Base-by-base conservation (phyloP, 2,113 vertebrate species). In the Bos indicus region DNA sequence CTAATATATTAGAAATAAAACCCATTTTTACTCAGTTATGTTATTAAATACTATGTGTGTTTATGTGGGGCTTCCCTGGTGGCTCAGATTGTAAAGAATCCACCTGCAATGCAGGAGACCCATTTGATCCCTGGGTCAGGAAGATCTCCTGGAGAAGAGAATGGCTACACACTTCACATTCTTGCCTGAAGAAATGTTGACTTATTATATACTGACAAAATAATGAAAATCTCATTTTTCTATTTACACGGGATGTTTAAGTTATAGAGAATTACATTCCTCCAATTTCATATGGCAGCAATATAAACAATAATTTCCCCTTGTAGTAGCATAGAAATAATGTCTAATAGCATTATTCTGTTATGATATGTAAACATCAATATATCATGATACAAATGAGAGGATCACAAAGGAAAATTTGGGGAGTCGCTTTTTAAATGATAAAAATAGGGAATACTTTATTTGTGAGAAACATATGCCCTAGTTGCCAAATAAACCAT, bases 1-100 rank as follows among this genome's bases (percentile, higher is more conserved):
- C 59, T 59, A 92, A 64, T 85, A 96, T 36, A 92, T 67, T 94
- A 92, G 54, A 96, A 97, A 96, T 96, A 93, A 97, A 97, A 88
- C 15, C 56, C 43, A 81, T 54, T 96, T 94, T 77, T 94, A 52
- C 13, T 93, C 43, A 46, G 25, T 64, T 48, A 40, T 57, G 67
- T n/a, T 95, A 67, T 86, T 86, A 90, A 59, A 81, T 97, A 92
- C 33, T 82, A 96, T 36, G 17, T 90, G 43, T 23, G 36, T 46
- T 97, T 97, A 88, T 91, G 46, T 67, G 71, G 11, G 3, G 21
- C 21, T 77, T 26, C 23, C 71, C 21, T 25, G 21, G 21, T 43
- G 6, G 21, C 12, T 77, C 36, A 77, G 71, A 77, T 14, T 43
- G 36, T 77, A 77, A 3, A 77, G 71, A 77, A 26, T 77, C 21